Conservation (phyloP, 2,113 vertebrate genomes). For the Saccopteryx leptura region DNA sequence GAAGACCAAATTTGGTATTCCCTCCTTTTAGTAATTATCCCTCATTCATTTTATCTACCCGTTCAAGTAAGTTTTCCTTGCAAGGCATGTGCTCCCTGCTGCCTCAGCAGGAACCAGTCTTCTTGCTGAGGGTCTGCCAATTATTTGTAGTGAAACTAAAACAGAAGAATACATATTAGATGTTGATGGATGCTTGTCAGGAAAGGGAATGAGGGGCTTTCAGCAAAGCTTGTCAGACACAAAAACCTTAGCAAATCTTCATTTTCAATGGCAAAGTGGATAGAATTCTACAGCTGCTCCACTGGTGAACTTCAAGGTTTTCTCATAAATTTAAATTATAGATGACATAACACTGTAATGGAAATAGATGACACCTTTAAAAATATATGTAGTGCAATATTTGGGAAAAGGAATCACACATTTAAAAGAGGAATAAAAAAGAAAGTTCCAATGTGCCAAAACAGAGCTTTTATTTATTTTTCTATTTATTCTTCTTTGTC, state of each 20-base stretch:
- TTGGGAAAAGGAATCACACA: constrained; percentile 82
- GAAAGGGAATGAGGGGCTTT: constrained; percentile 83
- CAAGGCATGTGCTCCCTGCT: constrained; percentile 68
- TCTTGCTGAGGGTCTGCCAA: constrained; percentile 81
- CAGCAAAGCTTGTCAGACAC: constrained; percentile 85
- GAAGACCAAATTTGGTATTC: constrained; percentile 35
- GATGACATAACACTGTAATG: constrained; percentile 88
- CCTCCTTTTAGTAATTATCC: constrained; percentile 36
- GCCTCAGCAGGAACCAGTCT: constrained; percentile 84
- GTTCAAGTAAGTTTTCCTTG: constrained; percentile 73
- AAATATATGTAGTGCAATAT: constrained; percentile 86
- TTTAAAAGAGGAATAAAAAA: constrained; percentile 79
- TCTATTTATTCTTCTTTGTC: constrained; percentile 86
- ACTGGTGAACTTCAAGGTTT: constrained; percentile 88
- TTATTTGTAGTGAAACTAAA: constrained; percentile 86
- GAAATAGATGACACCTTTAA: constrained; percentile 89
- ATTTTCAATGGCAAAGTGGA: constrained; percentile 87
- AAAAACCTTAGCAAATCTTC: constrained; percentile 83
- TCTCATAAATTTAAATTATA: constrained; percentile 90
- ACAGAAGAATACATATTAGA: constrained; percentile 89
- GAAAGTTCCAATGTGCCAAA: constrained; percentile 81
- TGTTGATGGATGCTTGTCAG: constrained; percentile 89
- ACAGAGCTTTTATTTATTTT: constrained; percentile 84
- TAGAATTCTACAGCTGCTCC: constrained; percentile 88
- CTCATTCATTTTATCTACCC: constrained; percentile 76